Conservation (phyloP, 2,888 invertebrate genomes). For the Tipula vernalis region DNA sequence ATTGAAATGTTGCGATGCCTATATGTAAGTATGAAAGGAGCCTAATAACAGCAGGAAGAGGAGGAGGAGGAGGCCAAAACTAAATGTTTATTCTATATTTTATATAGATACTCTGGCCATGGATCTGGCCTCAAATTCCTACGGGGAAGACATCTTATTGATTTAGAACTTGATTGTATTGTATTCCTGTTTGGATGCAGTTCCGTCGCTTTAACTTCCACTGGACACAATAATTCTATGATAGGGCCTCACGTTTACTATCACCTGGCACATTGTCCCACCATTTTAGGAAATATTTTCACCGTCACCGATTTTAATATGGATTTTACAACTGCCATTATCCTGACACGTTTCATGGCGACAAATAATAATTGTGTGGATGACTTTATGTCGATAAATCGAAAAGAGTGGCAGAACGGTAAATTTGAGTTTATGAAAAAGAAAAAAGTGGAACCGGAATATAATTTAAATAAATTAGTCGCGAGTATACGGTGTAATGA, state of each 20-base stretch:
- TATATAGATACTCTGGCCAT: slow-evolving; percentile 30
- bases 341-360: not conserved
- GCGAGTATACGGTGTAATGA: not conserved
- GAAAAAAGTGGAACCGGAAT: not conserved
- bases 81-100: not conserved
- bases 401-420: not conserved
- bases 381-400: not conserved
- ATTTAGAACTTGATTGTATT: slow-evolving; percentile 20
- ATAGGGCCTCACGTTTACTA: slow-evolving; percentile 29
- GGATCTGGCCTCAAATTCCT: slow-evolving; percentile 8
- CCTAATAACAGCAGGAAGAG: not conserved
- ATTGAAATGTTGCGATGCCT: slow-evolving; percentile 32
- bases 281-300: not conserved
- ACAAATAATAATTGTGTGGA: not conserved
- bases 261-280: slow-evolving; percentile 14
- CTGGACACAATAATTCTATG: slow-evolving; percentile 29
- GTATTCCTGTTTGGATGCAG: slow-evolving; percentile 48
- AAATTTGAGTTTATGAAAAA: not conserved
- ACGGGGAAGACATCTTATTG: not conserved
- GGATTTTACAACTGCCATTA: not conserved
- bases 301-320: not conserved
- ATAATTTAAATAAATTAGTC: not conserved
- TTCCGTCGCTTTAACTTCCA: slow-evolving; percentile 25
- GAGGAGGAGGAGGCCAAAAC: not conserved
- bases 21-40: not conserved